Evolutionary conservation across 2,113 vertebrate species (phyloP).

Genomic region (Paratilapia polleni): DNA sequence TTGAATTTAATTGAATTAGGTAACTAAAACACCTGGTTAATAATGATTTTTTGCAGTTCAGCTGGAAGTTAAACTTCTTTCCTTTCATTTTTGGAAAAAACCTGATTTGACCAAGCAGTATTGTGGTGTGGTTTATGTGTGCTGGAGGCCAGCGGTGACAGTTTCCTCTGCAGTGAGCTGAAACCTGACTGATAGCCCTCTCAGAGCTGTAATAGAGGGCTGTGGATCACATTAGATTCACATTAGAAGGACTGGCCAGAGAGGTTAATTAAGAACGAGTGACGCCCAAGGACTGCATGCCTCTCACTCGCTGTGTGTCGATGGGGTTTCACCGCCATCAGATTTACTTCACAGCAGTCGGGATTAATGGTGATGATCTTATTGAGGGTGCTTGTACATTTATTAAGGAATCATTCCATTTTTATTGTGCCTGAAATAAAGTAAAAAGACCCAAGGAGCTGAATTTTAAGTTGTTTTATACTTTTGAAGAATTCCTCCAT

Average conservation of each 20-base stretch:
- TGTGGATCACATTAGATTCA: slow-evolving; percentile 66
- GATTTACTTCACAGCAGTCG: slow-evolving; percentile 27
- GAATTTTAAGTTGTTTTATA: slow-evolving; percentile 25
- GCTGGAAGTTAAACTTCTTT: not conserved
- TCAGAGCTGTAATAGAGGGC: slow-evolving; percentile 60
- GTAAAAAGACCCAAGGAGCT: not conserved
- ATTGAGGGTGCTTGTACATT: slow-evolving; percentile 16
- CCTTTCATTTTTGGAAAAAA: not conserved
- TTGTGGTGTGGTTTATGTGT: slow-evolving; percentile 29
- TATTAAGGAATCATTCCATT: slow-evolving; percentile 5
- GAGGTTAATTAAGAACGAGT: slow-evolving; percentile 71
- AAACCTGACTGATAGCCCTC: slow-evolving; percentile 70
- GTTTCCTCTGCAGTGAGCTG: slow-evolving; percentile 47
- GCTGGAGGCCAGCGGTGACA: slow-evolving; percentile 41
- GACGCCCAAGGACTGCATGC: slow-evolving; percentile 23
- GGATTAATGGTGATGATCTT: slow-evolving; percentile 43
- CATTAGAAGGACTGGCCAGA: slow-evolving; percentile 56
- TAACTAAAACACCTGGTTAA: not conserved
- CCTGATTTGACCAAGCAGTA: not conserved
- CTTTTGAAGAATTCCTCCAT: slow-evolving; percentile 18
- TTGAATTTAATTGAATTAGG: not conserved
- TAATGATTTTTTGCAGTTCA: not conserved
- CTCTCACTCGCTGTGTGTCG: slow-evolving; percentile 1
- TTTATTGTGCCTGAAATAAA: slow-evolving; percentile 27
- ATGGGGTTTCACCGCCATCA: not conserved